phyloP scores from a whole-genome alignment of 2,113 vertebrate genomes.

The Ibidorhyncha struthersii region DNA sequence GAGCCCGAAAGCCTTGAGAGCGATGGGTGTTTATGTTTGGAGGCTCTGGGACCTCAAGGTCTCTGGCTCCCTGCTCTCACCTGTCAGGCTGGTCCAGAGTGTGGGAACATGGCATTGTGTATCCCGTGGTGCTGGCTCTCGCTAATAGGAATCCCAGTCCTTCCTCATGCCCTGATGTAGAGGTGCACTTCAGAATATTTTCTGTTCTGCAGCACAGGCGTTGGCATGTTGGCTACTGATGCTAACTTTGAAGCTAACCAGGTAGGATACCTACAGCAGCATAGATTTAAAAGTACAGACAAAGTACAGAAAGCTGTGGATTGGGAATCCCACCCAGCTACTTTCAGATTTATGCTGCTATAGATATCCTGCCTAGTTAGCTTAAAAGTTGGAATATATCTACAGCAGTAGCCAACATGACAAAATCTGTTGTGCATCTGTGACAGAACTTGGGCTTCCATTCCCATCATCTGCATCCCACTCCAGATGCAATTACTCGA shows the following conservation, averaged over 20 bases:
- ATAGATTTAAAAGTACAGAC: neutral
- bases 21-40: accelerated
- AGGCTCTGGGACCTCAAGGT: neutral
- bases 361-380: neutral
- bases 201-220: accelerated
- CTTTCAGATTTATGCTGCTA: neutral
- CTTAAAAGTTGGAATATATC: neutral
- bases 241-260: neutral
- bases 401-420: neutral
- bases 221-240: neutral
- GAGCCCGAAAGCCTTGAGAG: neutral
- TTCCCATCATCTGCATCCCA: neutral
- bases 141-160: neutral
- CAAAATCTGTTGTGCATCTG: neutral
- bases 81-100: accelerated
- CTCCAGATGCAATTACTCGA: neutral
- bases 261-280: neutral
- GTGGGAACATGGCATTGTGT: accelerated
- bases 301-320: neutral
- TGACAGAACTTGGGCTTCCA: neutral
- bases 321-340: neutral
- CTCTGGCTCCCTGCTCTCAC: neutral
- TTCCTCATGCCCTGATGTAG: neutral
- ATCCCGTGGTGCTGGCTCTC: neutral
- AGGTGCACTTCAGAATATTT: neutral